Evolutionary conservation across 2,888 invertebrate genomes (phyloP).

Genomic region (Hypomecis atomaria): DNA sequence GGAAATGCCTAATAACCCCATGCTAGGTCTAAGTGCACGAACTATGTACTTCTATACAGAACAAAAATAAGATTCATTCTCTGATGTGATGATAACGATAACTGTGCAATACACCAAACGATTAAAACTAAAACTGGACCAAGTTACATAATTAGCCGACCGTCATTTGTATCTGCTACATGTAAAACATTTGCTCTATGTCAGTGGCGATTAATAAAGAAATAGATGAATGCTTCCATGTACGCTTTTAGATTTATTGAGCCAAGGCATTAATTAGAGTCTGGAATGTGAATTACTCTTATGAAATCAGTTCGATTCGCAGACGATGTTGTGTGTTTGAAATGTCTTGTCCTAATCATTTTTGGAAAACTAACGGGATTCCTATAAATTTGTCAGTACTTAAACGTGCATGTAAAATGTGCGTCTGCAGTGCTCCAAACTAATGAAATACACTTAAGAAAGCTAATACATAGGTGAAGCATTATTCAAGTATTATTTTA

Average conservation of each 20-base stretch:
- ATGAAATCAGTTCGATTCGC: conserved; percentile 20
- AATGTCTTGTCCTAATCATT: neutral
- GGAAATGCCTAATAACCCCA: no score
- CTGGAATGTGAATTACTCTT: conserved; percentile 26
- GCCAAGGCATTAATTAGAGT: conserved; percentile 45
- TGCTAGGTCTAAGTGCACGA: no score
- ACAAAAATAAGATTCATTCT: no score
- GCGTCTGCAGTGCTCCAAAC: no score
- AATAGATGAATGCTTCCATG: conserved; percentile 54
- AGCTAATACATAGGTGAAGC: no score
- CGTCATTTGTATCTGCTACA: conserved; percentile 61
- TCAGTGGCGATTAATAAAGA: conserved; percentile 62
- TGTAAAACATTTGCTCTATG: conserved; percentile 62
- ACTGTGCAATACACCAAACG: conserved; percentile 51
- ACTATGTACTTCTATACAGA: no score
- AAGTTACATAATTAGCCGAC: conserved; percentile 62
- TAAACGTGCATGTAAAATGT: no score
- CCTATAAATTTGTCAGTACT: no score
- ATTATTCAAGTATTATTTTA: no score
- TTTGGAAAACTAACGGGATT: no score
- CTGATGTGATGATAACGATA: no score
- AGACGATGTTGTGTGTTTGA: neutral
- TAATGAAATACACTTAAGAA: no score
- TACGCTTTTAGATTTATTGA: conserved; percentile 46
- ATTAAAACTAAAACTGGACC: conserved; percentile 57